Evolutionary conservation across 2,888 invertebrate genomes (phyloP), one percentile per base, ranked within the genome.

Genomic region (Ferrisia virgata): DNA sequence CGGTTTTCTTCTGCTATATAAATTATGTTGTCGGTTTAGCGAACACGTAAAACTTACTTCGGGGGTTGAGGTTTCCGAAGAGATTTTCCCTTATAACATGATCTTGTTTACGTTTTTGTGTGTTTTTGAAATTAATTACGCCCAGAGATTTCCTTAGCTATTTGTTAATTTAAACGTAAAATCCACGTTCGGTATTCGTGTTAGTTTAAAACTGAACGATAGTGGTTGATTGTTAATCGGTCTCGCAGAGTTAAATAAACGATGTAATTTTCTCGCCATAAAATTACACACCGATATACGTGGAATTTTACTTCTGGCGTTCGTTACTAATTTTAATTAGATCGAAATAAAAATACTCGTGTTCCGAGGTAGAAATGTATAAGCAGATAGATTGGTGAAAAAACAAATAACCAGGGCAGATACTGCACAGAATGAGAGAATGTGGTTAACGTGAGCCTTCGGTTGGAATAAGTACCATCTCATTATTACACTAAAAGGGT

Each of bases 101-200:
- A 64, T 64, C 58, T 64, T 64, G 58, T 64, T 64, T 64, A 64
- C 58, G 58, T 64, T 64, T 64, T 64, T 64, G 58, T 64, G 58
- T 64, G 58, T 64, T 64, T 64, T 64, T 64, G 58, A 64, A 64
- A 64, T 64, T 64, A 25, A 64, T 64, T 64, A 64, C 58, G 58
- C 58, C 58, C 58, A 64, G 58, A 64, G 58, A 64, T 64, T 64
- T 64, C 28, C 58, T 5, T 18, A 43, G 58, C 58, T 64, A 64
- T 64, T 64, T 64, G 58, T 64, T 64, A 64, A 64, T 64, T 64
- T 64, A 64, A 28, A 64, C 58, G 58, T 28, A 28, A 64, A 28
- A 64, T 28, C 58, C 58, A 25, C 25, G 58, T 64, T 64, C 58
- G 58, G 58, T 64, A 64, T 64, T 64, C 58, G 58, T 28, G 58